phyloP scores from a whole-genome alignment of 2,113 vertebrate genomes.

The Heliornis fulica region DNA sequence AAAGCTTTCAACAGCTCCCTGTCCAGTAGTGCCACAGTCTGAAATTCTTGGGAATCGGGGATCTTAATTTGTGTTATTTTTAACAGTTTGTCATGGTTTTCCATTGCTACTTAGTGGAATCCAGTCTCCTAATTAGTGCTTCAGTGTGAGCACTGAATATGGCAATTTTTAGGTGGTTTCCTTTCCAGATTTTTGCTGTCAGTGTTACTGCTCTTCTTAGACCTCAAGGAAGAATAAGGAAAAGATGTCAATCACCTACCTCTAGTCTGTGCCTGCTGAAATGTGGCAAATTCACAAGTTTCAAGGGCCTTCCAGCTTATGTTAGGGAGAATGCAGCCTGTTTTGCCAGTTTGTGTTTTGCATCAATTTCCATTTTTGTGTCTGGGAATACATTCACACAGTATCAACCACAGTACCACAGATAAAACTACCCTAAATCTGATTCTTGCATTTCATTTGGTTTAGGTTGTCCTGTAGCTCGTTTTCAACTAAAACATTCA shows the following conservation, averaged over 20 bases:
- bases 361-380: neutral
- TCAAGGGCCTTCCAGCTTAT: neutral
- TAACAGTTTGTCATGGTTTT: neutral
- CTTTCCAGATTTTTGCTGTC: neutral
- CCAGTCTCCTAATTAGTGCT: neutral
- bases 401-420: neutral
- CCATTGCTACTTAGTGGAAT: neutral
- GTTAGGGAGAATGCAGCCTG: neutral
- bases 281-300: neutral
- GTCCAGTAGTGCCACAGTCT: neutral
- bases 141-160: neutral
- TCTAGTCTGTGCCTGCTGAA: neutral
- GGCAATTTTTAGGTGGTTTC: neutral
- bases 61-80: neutral
- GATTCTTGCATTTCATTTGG: neutral
- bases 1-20: neutral
- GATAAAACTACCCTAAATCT: neutral
- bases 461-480: neutral
- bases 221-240: neutral
- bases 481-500: neutral
- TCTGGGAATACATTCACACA: neutral
- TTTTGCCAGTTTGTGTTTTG: neutral
- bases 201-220: neutral
- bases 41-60: neutral
- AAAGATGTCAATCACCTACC: neutral